Evolutionary conservation across 37 sponge, comb jelly and placozoan species (phyloP).

Genomic region (Dysidea cf. avara): DNA sequence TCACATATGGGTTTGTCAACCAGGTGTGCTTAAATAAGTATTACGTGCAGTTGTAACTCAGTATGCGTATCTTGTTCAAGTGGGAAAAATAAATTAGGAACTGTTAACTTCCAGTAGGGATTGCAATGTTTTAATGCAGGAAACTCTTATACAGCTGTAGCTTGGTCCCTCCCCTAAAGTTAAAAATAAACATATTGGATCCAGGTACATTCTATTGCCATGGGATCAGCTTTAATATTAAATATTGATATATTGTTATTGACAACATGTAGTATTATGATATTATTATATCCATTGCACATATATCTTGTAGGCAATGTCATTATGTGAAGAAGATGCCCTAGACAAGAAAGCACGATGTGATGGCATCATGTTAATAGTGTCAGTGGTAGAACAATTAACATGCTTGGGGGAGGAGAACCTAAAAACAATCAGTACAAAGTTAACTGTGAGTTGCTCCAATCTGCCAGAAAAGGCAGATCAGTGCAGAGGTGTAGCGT

Average conservation of each 20-base stretch:
- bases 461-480: slow-evolving; percentile 96
- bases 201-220: too few species aligned
- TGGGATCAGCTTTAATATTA: too few species aligned
- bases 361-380: slow-evolving; percentile 82
- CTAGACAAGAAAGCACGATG: slow-evolving; percentile 89
- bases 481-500: slow-evolving; percentile 91
- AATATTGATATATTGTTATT: too few species aligned
- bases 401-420: slow-evolving; percentile 96
- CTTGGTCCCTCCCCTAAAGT: too few species aligned
- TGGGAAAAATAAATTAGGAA: too few species aligned
- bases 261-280: too few species aligned
- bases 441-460: slow-evolving; percentile 82
- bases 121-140: too few species aligned
- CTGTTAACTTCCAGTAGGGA: too few species aligned
- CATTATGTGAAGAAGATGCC: slow-evolving; percentile 93
- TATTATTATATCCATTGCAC: neutral
- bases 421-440: slow-evolving; percentile 87
- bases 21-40: slow-evolving; percentile 54
- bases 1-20: slow-evolving; percentile 94
- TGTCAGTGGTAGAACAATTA: slow-evolving; percentile 90
- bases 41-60: neutral
- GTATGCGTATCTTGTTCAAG: neutral
- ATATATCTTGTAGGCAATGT: slow-evolving; percentile 69
- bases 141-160: too few species aligned
- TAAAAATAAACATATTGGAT: too few species aligned